These are phyloP conservation scores for Temnothorax unifasciatus DNA, from an alignment of 2,888 invertebrate species.

Conservation along the genomic window DNA sequence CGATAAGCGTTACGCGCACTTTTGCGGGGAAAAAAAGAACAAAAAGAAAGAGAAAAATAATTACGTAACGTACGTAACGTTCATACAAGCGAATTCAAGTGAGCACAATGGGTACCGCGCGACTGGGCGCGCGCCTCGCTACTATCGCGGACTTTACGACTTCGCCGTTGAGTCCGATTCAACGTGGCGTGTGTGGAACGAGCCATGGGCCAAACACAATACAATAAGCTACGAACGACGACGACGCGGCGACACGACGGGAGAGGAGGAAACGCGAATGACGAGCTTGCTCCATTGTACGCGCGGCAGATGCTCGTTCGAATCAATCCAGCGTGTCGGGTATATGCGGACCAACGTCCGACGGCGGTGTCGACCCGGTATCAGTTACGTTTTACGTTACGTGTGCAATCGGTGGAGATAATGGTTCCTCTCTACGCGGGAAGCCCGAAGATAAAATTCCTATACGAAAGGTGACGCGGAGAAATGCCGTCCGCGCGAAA, in stretches of 20 bases:
- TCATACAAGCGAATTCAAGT: constrained; percentile 48
- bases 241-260: not conserved
- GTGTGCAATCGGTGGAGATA: constrained; percentile 21
- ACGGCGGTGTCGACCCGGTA: not conserved
- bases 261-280: constrained; percentile 8
- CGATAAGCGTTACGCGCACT: not conserved
- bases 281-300: constrained; percentile 17
- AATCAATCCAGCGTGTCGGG: constrained; percentile 66
- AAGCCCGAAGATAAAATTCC: not conserved
- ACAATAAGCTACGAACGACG: not conserved
- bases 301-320: constrained; percentile 51
- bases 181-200: constrained; percentile 17
- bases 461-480: not conserved
- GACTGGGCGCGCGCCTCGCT: constrained; percentile 31
- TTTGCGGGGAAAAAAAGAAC: not conserved
- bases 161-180: constrained; percentile 18
- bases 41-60: constrained; percentile 16
- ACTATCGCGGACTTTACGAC: constrained; percentile 12
- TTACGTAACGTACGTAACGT: constrained; percentile 69
- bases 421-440: not conserved
- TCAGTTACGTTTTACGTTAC: not conserved
- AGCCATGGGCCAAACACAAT: constrained; percentile 14
- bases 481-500: not conserved
- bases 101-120: constrained; percentile 23
- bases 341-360: constrained; percentile 44